Evolutionary conservation across 2,888 invertebrate species (phyloP).

Genomic region (Cordilura impudica): DNA sequence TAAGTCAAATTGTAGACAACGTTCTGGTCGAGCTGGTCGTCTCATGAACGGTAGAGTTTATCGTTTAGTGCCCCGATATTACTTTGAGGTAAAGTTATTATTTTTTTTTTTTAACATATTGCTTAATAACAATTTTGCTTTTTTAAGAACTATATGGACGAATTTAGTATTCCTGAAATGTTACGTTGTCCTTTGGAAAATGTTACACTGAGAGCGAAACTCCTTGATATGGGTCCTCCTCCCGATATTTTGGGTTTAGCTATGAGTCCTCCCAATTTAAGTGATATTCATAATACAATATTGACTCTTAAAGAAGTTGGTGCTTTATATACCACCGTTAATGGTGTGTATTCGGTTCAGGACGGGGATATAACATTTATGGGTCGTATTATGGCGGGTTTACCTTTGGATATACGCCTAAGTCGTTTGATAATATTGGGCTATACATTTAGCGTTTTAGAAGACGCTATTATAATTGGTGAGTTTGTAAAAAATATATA

Average conservation of each 20-base stretch:
- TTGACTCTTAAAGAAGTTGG: conserved; percentile 92
- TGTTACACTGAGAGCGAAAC: conserved; percentile 88
- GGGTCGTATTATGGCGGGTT: conserved; percentile 87
- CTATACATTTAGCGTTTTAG: conserved; percentile 89
- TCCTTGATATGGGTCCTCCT: conserved; percentile 89
- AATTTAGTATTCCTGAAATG: conserved; percentile 86
- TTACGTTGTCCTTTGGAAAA: conserved; percentile 88
- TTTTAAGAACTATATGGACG: conserved; percentile 79
- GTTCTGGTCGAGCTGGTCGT: conserved; percentile 94
- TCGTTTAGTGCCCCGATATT: conserved; percentile 84
- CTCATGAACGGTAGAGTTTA: conserved; percentile 92
- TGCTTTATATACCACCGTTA: conserved; percentile 83
- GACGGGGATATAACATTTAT: conserved; percentile 94
- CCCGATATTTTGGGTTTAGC: conserved; percentile 88
- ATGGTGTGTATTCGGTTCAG: conserved; percentile 79
- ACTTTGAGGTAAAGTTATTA: conserved; percentile 80
- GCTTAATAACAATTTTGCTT: conserved; percentile 42
- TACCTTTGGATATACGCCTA: conserved; percentile 90
- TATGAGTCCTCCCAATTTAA: conserved; percentile 90
- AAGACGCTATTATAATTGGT: conserved; percentile 91
- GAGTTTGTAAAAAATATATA: conserved; percentile 3
- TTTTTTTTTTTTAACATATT: conserved; percentile 21
- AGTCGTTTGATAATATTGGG: conserved; percentile 92
- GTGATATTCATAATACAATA: conserved; percentile 89
- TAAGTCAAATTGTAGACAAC: conserved; percentile 91